Evolutionary conservation across 2,113 vertebrate species (phyloP).

Genomic region (Glaucidium brasilianum): DNA sequence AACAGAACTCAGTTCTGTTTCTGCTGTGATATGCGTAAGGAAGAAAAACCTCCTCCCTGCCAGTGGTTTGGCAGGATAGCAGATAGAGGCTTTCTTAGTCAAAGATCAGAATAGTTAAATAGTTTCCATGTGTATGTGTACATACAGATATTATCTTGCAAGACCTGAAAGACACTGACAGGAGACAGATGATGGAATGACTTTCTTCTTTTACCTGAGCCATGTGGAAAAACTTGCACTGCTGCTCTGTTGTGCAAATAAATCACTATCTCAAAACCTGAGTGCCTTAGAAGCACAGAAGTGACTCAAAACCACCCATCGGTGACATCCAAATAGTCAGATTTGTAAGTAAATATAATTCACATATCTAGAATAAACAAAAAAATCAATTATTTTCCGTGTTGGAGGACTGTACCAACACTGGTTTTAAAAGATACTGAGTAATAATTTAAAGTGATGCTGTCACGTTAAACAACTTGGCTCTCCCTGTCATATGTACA

Average conservation of each 20-base stretch:
- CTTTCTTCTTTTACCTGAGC: not conserved
- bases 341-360: not conserved
- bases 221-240: not conserved
- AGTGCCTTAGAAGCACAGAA: not conserved
- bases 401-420: not conserved
- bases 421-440: not conserved
- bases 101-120: not conserved
- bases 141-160: not conserved
- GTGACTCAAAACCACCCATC: not conserved
- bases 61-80: not conserved
- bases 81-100: not conserved
- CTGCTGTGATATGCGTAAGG: not conserved
- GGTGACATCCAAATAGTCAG: not conserved
- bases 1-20: not conserved
- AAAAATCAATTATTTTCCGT: not conserved
- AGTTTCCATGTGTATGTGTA: not conserved
- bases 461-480: not conserved
- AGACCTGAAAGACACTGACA: not conserved
- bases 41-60: not conserved
- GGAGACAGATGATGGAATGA: not conserved
- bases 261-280: rapidly evolving
- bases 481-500: not conserved
- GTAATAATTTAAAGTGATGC: not conserved
- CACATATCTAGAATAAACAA: not conserved
- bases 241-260: not conserved